Evolutionary conservation across 2,797 vertebrate species (phyloP).

Genomic region (Macropodus opercularis): DNA sequence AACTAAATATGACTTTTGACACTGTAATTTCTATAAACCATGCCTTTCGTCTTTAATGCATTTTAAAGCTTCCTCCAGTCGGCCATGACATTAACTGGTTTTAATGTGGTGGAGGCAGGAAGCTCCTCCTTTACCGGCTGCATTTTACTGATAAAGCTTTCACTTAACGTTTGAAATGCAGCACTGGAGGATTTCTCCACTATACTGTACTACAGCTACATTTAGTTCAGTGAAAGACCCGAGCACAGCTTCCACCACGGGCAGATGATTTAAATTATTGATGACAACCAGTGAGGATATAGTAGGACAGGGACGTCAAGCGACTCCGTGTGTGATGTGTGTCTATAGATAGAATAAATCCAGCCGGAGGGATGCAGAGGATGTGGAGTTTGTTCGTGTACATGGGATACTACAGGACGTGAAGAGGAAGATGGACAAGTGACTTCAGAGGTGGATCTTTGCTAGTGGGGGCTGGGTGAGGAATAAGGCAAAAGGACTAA

Average conservation of each 20-base stretch:
- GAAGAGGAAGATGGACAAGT: background rate
- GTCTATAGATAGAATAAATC: background rate
- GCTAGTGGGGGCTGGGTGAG: slow-evolving; percentile 14
- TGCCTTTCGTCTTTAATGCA: too few relatives aligned
- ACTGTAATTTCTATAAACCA: too few relatives aligned
- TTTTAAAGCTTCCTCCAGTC: too few relatives aligned
- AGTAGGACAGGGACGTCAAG: background rate
- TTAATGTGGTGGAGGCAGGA: too few relatives aligned
- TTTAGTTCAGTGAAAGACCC: background rate
- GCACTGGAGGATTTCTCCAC: too few relatives aligned
- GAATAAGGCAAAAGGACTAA: slow-evolving; percentile 21
- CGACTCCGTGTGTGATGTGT: background rate
- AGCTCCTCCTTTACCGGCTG: too few relatives aligned
- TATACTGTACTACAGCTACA: too few relatives aligned
- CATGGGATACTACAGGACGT: background rate
- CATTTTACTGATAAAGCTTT: too few relatives aligned
- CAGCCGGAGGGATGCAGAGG: background rate
- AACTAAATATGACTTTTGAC: too few relatives aligned
- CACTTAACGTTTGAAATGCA: too few relatives aligned
- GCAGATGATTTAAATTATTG: background rate
- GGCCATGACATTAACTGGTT: too few relatives aligned
- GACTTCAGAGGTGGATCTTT: slow-evolving; percentile 16
- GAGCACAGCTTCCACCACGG: too few relatives aligned
- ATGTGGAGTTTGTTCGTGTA: background rate
- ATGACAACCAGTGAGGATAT: background rate